Evolutionary conservation across 23 tunicate genomes (phyloP), one percentile per base, ranked within the genome.

Genomic region (Styela clava): DNA sequence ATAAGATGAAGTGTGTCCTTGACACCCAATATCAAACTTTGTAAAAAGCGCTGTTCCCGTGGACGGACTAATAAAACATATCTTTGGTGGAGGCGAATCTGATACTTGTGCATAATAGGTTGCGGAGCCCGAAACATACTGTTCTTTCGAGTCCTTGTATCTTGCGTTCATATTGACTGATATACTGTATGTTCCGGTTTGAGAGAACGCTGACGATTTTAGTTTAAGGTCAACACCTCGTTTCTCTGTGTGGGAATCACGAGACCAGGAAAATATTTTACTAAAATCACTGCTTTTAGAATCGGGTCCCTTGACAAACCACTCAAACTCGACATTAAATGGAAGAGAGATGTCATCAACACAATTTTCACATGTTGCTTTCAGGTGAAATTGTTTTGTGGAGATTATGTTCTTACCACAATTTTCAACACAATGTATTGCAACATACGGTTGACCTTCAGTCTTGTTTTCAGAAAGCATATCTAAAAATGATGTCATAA

Each of bases 361-460:
- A 52, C 85, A 82, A 21, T 31, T 52, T 69, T 36, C 24, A 52
- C 85, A 82, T 21, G 31, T 26, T 2, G 67, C 74, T 34, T 22
- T 36, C 16, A 82, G 68, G 19, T 31, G 74, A 33, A 82, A 24
- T 3, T 23, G 5, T 20, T 31, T 33, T 2, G 26, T 29, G 1
- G 64, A 24, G 5, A 69, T 33, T 16, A 82, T 22, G 24, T 44
- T 51, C 30, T 82, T 34, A 16, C 74, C 33, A 33, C 85, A 82
- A 37, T 82, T 82, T 1, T 44, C 63, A 37, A 69, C 30, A 52
- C 85, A 82, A 12, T 35, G 28, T 36, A 82, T 82, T 16, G 36
- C 19, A n/a, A 44, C 78, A 44, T 44, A 44, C 24, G 35, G 31
- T 16, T 25, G 31, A 24, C 31, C 71, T 25, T 27, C 16, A 19